These are phyloP conservation scores for Gopherus evgoodei DNA, from an alignment of 2,113 vertebrate species.

Conservation along the genomic window DNA sequence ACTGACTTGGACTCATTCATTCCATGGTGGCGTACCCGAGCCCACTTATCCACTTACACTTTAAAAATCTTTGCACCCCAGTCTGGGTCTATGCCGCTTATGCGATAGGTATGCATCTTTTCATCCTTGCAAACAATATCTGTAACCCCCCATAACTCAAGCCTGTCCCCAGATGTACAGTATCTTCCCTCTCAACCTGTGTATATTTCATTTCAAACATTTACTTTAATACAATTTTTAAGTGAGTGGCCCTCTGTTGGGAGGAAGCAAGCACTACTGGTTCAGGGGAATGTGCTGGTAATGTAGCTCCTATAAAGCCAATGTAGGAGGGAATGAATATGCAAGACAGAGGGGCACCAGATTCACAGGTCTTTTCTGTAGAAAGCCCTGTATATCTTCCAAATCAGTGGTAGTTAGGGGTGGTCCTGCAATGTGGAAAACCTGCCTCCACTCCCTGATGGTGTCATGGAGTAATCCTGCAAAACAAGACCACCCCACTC, in stretches of 20 bases:
- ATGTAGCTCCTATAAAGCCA: not conserved
- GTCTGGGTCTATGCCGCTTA: too few species aligned
- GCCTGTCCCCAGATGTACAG: too few species aligned
- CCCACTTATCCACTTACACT: too few species aligned
- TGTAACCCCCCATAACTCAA: too few species aligned
- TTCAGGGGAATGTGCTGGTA: not conserved
- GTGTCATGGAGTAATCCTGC: not conserved
- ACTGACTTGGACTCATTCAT: too few species aligned
- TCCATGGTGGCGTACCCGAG: too few species aligned
- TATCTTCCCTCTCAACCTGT: too few species aligned
- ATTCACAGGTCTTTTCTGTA: not conserved
- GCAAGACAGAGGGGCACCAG: not conserved
- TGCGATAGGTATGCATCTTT: too few species aligned
- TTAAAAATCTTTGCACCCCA: too few species aligned
- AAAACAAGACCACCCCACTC: not conserved
- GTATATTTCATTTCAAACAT: too few species aligned
- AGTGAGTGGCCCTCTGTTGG: not conserved
- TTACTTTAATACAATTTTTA: not conserved
- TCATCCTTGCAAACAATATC: too few species aligned
- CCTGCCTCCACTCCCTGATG: not conserved
- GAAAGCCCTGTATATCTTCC: not conserved
- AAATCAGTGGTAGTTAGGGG: not conserved
- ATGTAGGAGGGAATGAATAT: not conserved
- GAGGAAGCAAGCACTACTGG: not conserved
- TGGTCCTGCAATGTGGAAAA: not conserved